These are phyloP conservation scores for Argyra leucocephala DNA, from an alignment of 2,888 invertebrate genomes.

Conservation along the genomic window DNA sequence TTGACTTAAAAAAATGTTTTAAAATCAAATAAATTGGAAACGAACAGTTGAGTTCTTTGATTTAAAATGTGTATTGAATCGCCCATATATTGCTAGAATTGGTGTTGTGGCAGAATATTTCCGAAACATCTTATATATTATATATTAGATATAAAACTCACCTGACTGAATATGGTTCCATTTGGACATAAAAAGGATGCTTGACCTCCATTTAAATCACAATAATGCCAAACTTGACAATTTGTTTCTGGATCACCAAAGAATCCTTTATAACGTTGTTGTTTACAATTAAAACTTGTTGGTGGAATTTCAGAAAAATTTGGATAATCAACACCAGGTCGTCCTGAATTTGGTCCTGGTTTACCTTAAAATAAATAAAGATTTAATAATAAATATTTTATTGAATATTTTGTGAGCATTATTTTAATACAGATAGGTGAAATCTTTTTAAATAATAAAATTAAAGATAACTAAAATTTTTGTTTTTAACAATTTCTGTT, in stretches of 20 bases:
- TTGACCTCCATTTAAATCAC: constrained; percentile 81
- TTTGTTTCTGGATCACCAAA: constrained; percentile 80
- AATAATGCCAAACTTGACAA: constrained; percentile 90
- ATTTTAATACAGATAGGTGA: too few species aligned
- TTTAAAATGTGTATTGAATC: too few species aligned
- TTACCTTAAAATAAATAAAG: constrained; percentile 27
- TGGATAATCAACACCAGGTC: constrained; percentile 72
- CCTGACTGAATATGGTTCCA: constrained; percentile 81
- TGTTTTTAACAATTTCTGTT: too few species aligned
- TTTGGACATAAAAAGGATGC: constrained; percentile 83
- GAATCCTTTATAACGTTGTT: constrained; percentile 81
- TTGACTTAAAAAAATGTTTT: too few species aligned
- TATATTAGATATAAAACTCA: constrained; percentile 22
- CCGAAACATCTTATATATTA: neutral
- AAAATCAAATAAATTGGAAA: too few species aligned
- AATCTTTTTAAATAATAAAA: too few species aligned
- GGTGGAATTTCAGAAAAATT: constrained; percentile 63
- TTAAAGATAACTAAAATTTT: neutral
- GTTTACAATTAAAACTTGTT: constrained; percentile 70
- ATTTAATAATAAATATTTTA: neutral
- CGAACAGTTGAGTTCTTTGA: too few species aligned
- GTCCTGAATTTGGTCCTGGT: constrained; percentile 48
- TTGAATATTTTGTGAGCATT: too few species aligned
- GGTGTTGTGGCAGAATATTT: too few species aligned
- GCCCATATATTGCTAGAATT: too few species aligned